These are phyloP conservation scores for Berghia stephanieae DNA, from an alignment of 1,140 invertebrate genomes.

Conservation along the genomic window DNA sequence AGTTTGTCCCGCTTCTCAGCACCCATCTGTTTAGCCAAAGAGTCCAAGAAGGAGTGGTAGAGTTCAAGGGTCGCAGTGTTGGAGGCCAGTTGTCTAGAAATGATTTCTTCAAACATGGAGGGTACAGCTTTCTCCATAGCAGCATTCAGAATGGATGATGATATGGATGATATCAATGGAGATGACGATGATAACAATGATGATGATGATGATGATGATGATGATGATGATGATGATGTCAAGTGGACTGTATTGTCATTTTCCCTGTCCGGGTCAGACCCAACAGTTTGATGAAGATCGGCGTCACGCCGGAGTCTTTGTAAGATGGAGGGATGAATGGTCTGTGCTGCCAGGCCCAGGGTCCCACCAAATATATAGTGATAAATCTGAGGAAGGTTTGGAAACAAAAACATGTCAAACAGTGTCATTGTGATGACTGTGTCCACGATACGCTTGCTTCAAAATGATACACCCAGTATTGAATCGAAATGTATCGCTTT, in stretches of 20 bases:
- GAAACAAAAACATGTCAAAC: background rate
- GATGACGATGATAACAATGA: background rate
- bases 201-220: background rate
- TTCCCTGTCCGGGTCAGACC: too few species aligned
- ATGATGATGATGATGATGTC: background rate
- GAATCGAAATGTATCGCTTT: too few species aligned
- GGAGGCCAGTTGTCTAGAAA: too few species aligned
- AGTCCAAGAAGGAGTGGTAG: too few species aligned
- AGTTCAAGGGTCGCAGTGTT: too few species aligned
- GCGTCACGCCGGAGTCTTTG: background rate
- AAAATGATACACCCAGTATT: too few species aligned
- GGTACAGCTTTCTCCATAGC: too few species aligned
- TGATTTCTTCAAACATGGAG: too few species aligned
- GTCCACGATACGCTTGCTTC: constrained; percentile 5
- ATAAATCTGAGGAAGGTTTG: constrained; percentile 19
- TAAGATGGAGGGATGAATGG: background rate
- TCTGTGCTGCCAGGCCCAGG: background rate
- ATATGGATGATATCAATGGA: background rate
- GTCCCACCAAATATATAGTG: constrained; percentile 27
- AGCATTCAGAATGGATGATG: background rate
- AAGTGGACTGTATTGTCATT: too few species aligned
- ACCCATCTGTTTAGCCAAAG: too few species aligned
- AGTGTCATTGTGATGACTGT: background rate
- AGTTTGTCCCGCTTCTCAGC: too few species aligned
- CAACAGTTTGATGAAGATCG: too few species aligned